Percentiles rank a stretch among this genome's conserved stretches.
These are phyloP conservation scores for Drosophila pseudoananassae DNA, from an alignment of 1,140 invertebrate genomes.

Conservation along the genomic window DNA sequence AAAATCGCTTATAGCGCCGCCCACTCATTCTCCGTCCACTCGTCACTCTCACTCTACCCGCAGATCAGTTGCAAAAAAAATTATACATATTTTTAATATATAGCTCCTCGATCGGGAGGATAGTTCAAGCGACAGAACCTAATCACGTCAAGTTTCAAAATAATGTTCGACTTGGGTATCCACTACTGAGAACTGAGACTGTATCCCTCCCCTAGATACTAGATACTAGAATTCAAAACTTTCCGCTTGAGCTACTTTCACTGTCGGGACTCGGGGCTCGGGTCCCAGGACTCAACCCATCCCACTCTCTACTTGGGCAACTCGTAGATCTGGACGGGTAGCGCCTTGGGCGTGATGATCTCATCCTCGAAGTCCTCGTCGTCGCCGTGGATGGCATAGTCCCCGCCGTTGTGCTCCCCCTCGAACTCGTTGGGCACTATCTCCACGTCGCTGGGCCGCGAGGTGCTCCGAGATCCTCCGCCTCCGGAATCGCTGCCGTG, in stretches of 20 bases:
- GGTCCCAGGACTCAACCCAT: background rate
- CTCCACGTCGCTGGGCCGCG: slow-evolving; percentile 82
- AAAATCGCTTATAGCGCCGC: slow-evolving; percentile 73
- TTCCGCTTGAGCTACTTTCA: slow-evolving; percentile 22
- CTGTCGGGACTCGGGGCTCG: background rate
- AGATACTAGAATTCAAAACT: background rate
- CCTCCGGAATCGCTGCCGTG: slow-evolving; percentile 54
- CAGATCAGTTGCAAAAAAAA: slow-evolving; percentile 44
- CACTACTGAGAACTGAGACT: background rate
- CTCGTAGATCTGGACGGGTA: slow-evolving; percentile 82
- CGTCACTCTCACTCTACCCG: slow-evolving; percentile 13
- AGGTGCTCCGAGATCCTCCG: slow-evolving; percentile 63
- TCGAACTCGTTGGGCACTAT: slow-evolving; percentile 84
- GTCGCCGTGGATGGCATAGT: slow-evolving; percentile 77
- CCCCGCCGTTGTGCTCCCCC: slow-evolving; percentile 66
- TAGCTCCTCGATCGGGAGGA: slow-evolving; percentile 4
- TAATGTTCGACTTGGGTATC: background rate
- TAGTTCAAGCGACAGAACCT: slow-evolving; percentile 8
- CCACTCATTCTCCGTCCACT: background rate
- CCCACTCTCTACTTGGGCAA: slow-evolving; percentile 71
- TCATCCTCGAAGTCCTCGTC: slow-evolving; percentile 83
- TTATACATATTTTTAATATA: slow-evolving; percentile 16
- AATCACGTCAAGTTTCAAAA: slow-evolving; percentile 1
- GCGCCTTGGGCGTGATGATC: slow-evolving; percentile 83
- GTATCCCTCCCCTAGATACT: background rate